A percentile compares a stretch with the other conserved stretches of the same genome.
These are phyloP conservation scores for Sphaeramia orbicularis DNA, from an alignment of 2,797 vertebrate genomes.

Conservation along the genomic window DNA sequence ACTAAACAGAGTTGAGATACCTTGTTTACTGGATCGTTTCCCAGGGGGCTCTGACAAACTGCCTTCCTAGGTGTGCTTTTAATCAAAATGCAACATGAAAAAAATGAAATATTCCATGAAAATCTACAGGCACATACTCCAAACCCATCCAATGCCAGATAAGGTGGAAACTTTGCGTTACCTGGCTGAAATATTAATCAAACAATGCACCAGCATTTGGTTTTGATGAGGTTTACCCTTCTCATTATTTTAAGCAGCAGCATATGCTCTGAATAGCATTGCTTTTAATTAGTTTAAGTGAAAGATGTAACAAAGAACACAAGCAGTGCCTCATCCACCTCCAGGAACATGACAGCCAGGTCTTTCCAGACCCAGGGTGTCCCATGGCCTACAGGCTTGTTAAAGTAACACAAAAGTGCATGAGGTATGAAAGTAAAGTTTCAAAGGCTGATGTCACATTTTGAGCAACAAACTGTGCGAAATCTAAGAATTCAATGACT, in stretches of 20 bases:
- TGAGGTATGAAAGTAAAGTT: neutral
- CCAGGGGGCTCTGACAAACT: conserved; percentile 29
- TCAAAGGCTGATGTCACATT: neutral
- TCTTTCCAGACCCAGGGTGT: no score
- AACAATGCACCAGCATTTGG: neutral
- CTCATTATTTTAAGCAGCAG: neutral
- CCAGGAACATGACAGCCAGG: neutral
- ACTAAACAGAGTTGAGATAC: conserved; percentile 19
- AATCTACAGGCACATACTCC: conserved; percentile 1
- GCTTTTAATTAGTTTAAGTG: neutral
- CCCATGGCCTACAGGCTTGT: no score
- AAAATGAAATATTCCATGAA: conserved; percentile 6
- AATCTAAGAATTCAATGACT: neutral
- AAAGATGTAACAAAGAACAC: neutral
- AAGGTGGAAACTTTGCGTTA: conserved; percentile 11
- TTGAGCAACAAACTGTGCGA: neutral
- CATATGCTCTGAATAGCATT: neutral
- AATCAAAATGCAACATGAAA: conserved; percentile 15
- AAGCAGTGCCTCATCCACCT: neutral
- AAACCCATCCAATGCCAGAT: conserved; percentile 3
- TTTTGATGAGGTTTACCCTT: neutral
- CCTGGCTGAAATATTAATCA: conserved; percentile 17
- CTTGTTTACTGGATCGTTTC: conserved; percentile 31
- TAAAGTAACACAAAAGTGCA: neutral
- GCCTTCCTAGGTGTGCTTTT: conserved; percentile 4